Conservation (phyloP, 2,888 invertebrate species). For the Campoplex capitator region DNA sequence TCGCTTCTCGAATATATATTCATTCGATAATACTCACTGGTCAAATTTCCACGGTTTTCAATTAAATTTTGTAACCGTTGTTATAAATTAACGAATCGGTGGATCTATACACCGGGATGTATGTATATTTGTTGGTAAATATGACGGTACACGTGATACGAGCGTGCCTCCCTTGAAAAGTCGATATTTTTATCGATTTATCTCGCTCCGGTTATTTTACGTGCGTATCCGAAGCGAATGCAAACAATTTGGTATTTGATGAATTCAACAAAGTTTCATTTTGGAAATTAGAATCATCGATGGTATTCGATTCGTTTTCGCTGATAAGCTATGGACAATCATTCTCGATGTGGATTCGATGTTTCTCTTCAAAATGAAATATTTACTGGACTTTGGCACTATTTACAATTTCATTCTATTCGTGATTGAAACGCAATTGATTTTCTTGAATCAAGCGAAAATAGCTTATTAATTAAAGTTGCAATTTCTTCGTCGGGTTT, state of each 20-base stretch:
- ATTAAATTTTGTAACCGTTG: constrained; percentile 3
- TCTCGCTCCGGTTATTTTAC: not conserved
- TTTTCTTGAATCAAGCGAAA: not conserved
- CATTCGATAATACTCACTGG: not conserved
- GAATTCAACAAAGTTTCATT: not conserved
- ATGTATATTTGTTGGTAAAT: constrained; percentile 7
- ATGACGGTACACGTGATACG: not conserved
- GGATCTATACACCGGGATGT: not conserved
- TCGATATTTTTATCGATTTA: not conserved
- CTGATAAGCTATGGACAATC: not conserved
- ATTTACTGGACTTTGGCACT: not conserved
- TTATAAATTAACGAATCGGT: constrained; percentile 15
- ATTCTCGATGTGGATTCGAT: no score
- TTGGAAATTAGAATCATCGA: not conserved
- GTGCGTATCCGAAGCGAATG: not conserved
- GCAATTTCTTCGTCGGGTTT: not conserved
- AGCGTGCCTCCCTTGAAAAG: not conserved
- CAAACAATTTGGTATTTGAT: not conserved
- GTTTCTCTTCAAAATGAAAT: not conserved
- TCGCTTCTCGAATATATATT: not conserved
- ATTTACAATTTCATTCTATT: not conserved
- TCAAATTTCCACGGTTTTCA: constrained; percentile 12
- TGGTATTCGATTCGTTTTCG: not conserved
- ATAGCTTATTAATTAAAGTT: not conserved
- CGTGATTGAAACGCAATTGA: not conserved